These are phyloP conservation scores for Columbina picui DNA, from an alignment of 2,113 vertebrate species.

Conservation along the genomic window DNA sequence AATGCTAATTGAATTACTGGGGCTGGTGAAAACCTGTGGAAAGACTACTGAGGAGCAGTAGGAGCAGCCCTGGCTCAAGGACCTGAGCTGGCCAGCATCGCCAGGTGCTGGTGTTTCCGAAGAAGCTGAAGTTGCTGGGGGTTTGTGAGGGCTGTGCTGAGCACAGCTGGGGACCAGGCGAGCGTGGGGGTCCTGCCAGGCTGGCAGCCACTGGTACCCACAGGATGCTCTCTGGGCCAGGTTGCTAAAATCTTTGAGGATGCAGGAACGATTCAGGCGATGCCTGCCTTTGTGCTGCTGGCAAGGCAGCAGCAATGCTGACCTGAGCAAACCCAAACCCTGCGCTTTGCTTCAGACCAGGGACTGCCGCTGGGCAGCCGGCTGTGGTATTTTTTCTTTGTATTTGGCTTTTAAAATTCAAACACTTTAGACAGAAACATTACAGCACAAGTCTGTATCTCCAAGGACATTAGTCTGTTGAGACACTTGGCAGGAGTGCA, in stretches of 20 bases:
- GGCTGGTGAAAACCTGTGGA: not conserved
- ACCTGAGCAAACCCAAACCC: not conserved
- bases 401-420: not conserved
- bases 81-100: not conserved
- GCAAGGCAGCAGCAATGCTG: not conserved
- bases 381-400: not conserved
- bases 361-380: not conserved
- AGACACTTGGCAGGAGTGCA: not conserved
- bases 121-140: not conserved
- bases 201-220: accelerated
- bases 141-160: not conserved
- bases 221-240: not conserved
- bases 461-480: not conserved
- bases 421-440: not conserved
- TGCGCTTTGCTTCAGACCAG: not conserved
- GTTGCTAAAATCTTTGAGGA: not conserved
- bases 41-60: not conserved
- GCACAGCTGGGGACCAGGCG: accelerated
- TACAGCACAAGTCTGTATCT: not conserved
- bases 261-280: accelerated
- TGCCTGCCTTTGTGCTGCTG: not conserved
- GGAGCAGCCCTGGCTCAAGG: accelerated
- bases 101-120: not conserved
- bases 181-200: accelerated
- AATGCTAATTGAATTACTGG: not conserved